Evolutionary conservation across 2,113 vertebrate genomes (phyloP).

Genomic region (Pampusana beccarii): DNA sequence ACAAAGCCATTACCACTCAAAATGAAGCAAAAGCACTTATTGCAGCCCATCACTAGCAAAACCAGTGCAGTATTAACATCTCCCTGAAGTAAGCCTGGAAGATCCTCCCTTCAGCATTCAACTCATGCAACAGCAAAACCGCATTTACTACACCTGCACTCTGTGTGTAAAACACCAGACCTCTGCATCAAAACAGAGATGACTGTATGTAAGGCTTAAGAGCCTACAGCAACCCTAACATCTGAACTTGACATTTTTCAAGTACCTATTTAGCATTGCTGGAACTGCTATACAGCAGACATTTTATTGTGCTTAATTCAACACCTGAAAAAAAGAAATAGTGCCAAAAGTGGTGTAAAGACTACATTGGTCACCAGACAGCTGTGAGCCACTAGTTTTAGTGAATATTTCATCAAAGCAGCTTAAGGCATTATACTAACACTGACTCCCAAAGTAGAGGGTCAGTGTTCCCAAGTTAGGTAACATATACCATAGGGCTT

Average conservation of each 20-base stretch:
- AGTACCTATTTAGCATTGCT: not conserved
- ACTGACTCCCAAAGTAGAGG: not conserved
- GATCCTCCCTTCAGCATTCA: not conserved
- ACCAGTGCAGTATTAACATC: not conserved
- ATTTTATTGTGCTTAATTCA: not conserved
- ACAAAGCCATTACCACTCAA: not conserved
- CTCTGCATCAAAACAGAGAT: not conserved
- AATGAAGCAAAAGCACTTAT: not conserved
- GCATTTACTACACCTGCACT: not conserved
- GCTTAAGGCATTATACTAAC: not conserved
- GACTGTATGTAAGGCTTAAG: not conserved
- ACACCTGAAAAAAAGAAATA: not conserved
- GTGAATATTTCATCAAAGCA: not conserved
- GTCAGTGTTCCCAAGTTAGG: not conserved
- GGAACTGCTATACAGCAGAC: not conserved
- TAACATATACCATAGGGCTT: not conserved
- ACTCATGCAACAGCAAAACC: not conserved
- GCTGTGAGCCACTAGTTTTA: not conserved
- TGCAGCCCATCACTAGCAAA: not conserved
- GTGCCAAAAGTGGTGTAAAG: not conserved
- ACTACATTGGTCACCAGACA: not conserved
- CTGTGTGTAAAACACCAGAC: not conserved
- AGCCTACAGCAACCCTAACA: not conserved
- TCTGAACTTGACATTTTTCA: not conserved
- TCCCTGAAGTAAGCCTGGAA: not conserved